These are phyloP conservation scores for Zaprionus bogoriensis DNA, from an alignment of 2,888 invertebrate genomes.

Conservation along the genomic window DNA sequence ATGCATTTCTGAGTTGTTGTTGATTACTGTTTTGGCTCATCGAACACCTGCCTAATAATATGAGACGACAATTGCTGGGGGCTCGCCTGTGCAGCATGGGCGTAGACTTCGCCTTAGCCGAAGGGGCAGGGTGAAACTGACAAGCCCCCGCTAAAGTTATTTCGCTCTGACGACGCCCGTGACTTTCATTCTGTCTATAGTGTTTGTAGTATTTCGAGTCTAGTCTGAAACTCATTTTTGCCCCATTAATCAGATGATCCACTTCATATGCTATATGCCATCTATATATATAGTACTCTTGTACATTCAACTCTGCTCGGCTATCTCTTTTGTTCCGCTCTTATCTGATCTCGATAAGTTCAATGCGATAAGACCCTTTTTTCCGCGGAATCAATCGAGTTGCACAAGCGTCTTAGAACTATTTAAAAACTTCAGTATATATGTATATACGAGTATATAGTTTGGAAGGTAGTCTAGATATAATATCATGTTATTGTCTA, in stretches of 20 bases:
- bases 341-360: not conserved
- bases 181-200: too few relatives aligned
- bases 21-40: slow-evolving; percentile 16
- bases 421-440: not conserved
- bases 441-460: not conserved
- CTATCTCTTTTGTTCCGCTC: not conserved
- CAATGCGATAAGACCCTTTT: not conserved
- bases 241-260: not conserved
- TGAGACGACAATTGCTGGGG: too few relatives aligned
- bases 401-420: not conserved
- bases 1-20: slow-evolving; percentile 36
- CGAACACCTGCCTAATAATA: not conserved
- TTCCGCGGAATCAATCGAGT: not conserved
- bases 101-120: too few relatives aligned
- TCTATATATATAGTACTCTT: not conserved
- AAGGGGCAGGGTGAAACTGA: too few relatives aligned
- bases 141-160: too few relatives aligned
- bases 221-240: not conserved
- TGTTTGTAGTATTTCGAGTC: not conserved
- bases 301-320: not conserved
- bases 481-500: not conserved
- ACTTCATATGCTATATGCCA: not conserved
- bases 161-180: too few relatives aligned
- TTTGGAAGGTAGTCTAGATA: too few relatives aligned
- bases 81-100: not conserved